Base-by-base conservation (phyloP, 1,140 invertebrate genomes). In the Anoplolepis gracilipes region DNA sequence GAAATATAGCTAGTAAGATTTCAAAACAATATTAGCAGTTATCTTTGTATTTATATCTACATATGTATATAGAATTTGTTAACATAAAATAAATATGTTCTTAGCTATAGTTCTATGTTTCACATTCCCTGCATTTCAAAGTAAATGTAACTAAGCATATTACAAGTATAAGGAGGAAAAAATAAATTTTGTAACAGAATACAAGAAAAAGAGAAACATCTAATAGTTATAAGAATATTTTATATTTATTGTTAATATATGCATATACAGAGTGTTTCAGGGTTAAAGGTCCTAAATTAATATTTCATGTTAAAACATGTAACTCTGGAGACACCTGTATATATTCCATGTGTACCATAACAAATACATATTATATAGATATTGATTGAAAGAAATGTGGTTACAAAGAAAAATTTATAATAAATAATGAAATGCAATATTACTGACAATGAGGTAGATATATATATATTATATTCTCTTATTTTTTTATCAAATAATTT, bases 1-100 rank as follows among this genome's bases (percentile, higher is more conserved):
- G 98, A 89, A 97, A 97, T 94, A 96, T 99, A 85, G 98, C 98
- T 49, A 96, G 96, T 82, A 96, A 97, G 92, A 95, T 98, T 16
- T 97, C 98, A 1, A 97, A 98, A 95, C 96, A 98, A 93, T 97
- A 99, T 94, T 99, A 95, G 84, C 78, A 92, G 55, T 61, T 79
- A 39, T 77, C 49, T 61, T 61, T 88, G 19, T n/a, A n/a, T 49
- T 76, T 75, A 10, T 57, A 65, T 69, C 8, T 36, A 64, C 55
- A 70, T 61, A 2, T 65, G 62, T 77, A 78, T 10, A 79, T 62
- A 62, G 28, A 62, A 2, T 33, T 16, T 42, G 4, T 30, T 72
- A 61, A 49, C 22, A 79, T n/a, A n/a, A n/a, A n/a, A 49, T 49
- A 49, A 49, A 49, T 19, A 19, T 49, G 16, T 49, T 49, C 46